Percentiles rank a stretch among this genome's conserved stretches.
These are phyloP conservation scores for Drosophila bocqueti DNA, from an alignment of 1,140 invertebrate species.

Conservation along the genomic window DNA sequence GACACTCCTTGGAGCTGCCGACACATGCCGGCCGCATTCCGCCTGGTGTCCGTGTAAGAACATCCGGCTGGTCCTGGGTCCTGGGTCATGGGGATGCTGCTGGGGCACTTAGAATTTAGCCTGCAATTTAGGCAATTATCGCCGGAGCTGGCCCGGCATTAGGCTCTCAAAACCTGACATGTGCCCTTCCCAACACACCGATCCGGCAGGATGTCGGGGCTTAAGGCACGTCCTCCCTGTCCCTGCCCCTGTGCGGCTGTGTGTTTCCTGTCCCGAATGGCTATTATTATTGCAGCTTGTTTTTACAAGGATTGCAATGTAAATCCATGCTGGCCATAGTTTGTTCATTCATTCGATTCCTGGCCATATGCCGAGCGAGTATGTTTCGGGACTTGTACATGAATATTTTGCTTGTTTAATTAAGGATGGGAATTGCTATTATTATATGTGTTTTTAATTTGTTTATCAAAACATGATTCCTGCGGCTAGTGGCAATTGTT, in stretches of 20 bases:
- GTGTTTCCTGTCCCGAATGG: constrained; percentile 33
- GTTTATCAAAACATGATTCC: constrained; percentile 38
- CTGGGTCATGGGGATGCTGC: not conserved
- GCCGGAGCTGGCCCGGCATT: constrained; percentile 56
- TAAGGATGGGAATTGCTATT: constrained; percentile 37
- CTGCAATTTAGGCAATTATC: constrained; percentile 76
- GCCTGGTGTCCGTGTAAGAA: constrained; percentile 42
- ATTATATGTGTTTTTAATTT: constrained; percentile 42
- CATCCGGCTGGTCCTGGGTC: constrained; percentile 19
- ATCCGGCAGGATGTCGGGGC: constrained; percentile 29
- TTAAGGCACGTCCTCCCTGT: constrained; percentile 31
- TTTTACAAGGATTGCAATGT: constrained; percentile 50
- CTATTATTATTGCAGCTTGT: constrained; percentile 56
- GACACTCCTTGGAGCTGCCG: constrained; percentile 37
- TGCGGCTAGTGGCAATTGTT: constrained; percentile 1
- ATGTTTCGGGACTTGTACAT: constrained; percentile 20
- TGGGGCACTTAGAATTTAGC: constrained; percentile 56
- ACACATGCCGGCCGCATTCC: constrained; percentile 35
- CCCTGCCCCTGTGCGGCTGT: constrained; percentile 5
- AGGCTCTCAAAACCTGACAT: constrained; percentile 61
- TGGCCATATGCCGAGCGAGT: constrained; percentile 21
- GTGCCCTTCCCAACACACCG: constrained; percentile 27
- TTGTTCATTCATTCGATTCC: constrained; percentile 17
- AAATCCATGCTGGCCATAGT: constrained; percentile 13
- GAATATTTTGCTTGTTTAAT: constrained; percentile 47